Conservation (phyloP, 2,888 invertebrate species). For the Malthinus flaveolus region DNA sequence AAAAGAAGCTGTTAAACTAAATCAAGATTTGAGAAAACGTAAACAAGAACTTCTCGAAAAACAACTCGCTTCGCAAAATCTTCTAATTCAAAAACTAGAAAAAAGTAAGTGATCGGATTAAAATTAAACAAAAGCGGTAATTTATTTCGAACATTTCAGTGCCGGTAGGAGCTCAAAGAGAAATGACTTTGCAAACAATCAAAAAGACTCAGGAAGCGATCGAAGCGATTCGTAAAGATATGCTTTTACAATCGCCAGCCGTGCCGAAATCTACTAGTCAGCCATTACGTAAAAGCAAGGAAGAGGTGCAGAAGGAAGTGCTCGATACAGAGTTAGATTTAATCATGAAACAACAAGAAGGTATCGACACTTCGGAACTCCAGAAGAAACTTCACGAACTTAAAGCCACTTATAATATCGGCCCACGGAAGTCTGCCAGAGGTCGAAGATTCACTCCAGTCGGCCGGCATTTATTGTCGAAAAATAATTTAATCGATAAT, state of each 20-base stretch:
- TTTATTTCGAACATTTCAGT: conserved; percentile 50
- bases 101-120: conserved; percentile 58
- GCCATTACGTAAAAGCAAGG: conserved; percentile 64
- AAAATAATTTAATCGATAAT: conserved; percentile 49
- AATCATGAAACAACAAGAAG: conserved; percentile 86
- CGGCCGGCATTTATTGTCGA: conserved; percentile 47
- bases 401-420: conserved; percentile 60
- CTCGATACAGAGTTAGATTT: conserved; percentile 90
- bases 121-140: too few relatives aligned
- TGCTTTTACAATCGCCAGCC: conserved; percentile 53
- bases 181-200: conserved; percentile 76
- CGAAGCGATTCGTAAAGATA: conserved; percentile 73
- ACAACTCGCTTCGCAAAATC: conserved; percentile 85
- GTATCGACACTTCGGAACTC: conserved; percentile 82
- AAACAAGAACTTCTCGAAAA: conserved; percentile 87
- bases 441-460: conserved; percentile 49
- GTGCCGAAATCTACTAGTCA: conserved; percentile 47
- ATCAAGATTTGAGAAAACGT: conserved; percentile 79
- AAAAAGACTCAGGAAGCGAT: conserved; percentile 83
- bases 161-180: conserved; percentile 73
- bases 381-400: conserved; percentile 78
- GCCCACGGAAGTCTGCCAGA: conserved; percentile 48
- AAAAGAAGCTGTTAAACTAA: conserved; percentile 75
- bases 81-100: conserved; percentile 80
- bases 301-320: conserved; percentile 85